These are phyloP conservation scores for Ambastaia sidthimunki DNA, from an alignment of 2,797 vertebrate genomes.

Conservation along the genomic window DNA sequence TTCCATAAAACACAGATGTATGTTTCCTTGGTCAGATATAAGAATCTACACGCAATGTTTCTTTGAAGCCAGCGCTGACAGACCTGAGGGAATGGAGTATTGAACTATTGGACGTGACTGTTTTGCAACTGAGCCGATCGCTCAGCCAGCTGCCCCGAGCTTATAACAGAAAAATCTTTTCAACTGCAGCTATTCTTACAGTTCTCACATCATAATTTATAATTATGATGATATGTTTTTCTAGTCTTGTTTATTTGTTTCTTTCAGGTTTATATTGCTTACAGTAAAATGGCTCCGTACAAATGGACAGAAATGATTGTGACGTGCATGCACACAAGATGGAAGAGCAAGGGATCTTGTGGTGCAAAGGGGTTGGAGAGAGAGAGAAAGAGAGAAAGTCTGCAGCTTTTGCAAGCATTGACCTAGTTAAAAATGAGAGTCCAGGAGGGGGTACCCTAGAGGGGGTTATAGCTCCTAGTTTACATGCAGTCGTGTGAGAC, in stretches of 20 bases:
- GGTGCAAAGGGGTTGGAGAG: slow-evolving; percentile 65
- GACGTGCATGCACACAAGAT: slow-evolving; percentile 68
- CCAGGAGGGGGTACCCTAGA: slow-evolving; percentile 79
- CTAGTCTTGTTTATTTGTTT: slow-evolving; percentile 18
- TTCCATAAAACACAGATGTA: slow-evolving; percentile 24
- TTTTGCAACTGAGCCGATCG: slow-evolving; percentile 40
- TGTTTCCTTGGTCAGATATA: slow-evolving; percentile 12
- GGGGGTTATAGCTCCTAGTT: slow-evolving; percentile 75
- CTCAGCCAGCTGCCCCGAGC: slow-evolving; percentile 37
- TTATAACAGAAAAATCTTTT: slow-evolving; percentile 27
- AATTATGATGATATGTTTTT: slow-evolving; percentile 16
- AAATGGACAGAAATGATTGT: slow-evolving; percentile 36
- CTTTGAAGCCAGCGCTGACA: slow-evolving; percentile 28
- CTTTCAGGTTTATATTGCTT: slow-evolving; percentile 26
- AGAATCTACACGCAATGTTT: slow-evolving; percentile 14
- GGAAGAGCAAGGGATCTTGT: slow-evolving; percentile 66
- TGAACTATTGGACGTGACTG: slow-evolving; percentile 45
- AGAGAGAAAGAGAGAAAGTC: slow-evolving; percentile 54
- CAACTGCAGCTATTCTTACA: slow-evolving; percentile 23
- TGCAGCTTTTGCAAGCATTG: slow-evolving; percentile 79
- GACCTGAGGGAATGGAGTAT: slow-evolving; percentile 34
- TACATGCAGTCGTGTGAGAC: slow-evolving; percentile 76
- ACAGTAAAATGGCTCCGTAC: slow-evolving; percentile 7
- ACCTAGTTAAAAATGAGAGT: slow-evolving; percentile 83
- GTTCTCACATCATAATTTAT: not conserved